Evolutionary conservation across 2,797 vertebrate genomes (phyloP), one percentile per base, ranked within the genome.

Genomic region (Oreochromis grahami): DNA sequence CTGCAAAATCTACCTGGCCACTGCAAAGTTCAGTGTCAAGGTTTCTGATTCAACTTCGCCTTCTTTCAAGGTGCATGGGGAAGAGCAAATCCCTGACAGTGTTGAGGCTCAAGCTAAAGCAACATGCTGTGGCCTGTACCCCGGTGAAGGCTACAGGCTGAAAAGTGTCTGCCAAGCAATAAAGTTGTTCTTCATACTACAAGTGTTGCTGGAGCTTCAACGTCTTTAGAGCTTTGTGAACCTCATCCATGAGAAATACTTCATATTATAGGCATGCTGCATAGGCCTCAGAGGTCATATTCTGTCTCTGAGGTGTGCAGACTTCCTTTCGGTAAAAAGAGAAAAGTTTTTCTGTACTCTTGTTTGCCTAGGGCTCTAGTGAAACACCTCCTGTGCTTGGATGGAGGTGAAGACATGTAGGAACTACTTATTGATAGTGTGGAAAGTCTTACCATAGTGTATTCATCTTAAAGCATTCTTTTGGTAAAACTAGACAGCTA

Each of bases 191-290:
- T 70, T 70, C 14, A 17, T 70, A 70, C 38, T 26, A 26, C 41
- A 45, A 70, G 21, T 45, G 65, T 70, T 70, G 14, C 38, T 70
- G 65, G 41, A 45, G 5, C 65, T 26, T 70, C 41, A 70, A 45
- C 41, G 38, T 45, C 41, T 65, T 65, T 70, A 26, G 38, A 45
- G 8, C 41, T 45, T 96, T 97, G 94, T 97, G 94, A 98, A 97
- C 87, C 97, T 97, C 29, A 96, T 97, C 84, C 96, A 96, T 80
- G 94, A 96, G 26, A 96, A 97, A 94, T 55, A 32, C 38, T 82
- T 41, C 50, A 97, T 84, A 97, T 98, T 84, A 97, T 95, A 9
- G 96, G 97, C 88, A 97, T 97, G 90, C 95, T 97, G 79, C 96
- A 96, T 79, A 95, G 96, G 96, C 97, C 74, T 97, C 97, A 13